phyloP scores from a whole-genome alignment of 2,113 vertebrate genomes.

The Hyperopisus bebe region DNA sequence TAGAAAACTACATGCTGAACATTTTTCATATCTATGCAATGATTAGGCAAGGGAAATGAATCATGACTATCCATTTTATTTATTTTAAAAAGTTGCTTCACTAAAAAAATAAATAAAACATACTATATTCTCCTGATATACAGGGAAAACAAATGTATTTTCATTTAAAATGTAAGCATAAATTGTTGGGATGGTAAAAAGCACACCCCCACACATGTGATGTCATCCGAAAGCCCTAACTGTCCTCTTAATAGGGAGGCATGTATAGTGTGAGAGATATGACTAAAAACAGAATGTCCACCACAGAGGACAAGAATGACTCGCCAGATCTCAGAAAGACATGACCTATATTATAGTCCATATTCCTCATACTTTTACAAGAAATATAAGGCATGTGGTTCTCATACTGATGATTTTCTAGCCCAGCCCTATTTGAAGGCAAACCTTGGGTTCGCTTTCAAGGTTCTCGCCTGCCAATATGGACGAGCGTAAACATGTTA shows the following conservation, averaged over 20 bases:
- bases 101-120: background rate
- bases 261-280: background rate
- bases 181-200: background rate
- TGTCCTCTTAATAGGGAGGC: background rate
- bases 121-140: background rate
- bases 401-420: background rate
- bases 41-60: background rate
- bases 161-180: background rate
- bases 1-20: background rate
- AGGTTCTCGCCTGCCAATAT: background rate
- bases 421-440: background rate
- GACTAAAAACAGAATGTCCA: too few species aligned
- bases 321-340: background rate
- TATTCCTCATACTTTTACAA: background rate
- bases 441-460: background rate
- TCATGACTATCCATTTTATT: background rate
- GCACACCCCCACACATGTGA: background rate
- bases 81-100: background rate
- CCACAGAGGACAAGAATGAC: background rate
- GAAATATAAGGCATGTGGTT: background rate
- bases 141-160: background rate
- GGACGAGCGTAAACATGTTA: background rate
- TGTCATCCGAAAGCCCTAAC: background rate
- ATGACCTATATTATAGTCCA: background rate
- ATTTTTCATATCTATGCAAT: background rate